phyloP scores from a whole-genome alignment of 2,888 invertebrate species.

The Ophonus ardosiacus region DNA sequence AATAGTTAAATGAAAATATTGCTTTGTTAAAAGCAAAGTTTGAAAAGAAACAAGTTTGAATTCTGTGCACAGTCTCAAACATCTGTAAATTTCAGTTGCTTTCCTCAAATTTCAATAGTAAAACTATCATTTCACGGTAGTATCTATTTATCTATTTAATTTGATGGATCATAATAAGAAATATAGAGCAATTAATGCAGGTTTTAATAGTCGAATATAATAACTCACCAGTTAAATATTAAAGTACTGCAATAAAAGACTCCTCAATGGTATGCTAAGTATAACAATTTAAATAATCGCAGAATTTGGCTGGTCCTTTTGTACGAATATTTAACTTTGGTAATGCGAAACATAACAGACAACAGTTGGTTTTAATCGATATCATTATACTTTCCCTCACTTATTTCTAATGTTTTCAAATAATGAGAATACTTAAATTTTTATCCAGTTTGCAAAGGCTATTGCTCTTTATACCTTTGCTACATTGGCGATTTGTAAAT shows the following conservation, averaged over 20 bases:
- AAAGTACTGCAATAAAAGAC: conserved; percentile 24
- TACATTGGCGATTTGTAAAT: background rate
- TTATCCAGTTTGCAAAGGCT: background rate
- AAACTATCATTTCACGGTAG: no score
- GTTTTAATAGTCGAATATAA: conserved; percentile 25
- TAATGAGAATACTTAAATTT: conserved; percentile 5
- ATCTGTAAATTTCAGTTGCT: no score
- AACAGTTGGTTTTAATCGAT: conserved; percentile 48
- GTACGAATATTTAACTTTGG: conserved; percentile 37
- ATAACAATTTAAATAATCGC: conserved; percentile 28
- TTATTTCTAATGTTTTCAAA: conserved; percentile 26
- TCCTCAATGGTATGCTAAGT: conserved; percentile 25
- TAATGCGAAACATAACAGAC: conserved; percentile 38
- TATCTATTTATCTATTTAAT: no score
- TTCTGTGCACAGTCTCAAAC: no score
- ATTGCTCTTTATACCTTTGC: background rate
- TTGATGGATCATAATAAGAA: background rate
- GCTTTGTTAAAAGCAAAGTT: no score
- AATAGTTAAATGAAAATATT: no score
- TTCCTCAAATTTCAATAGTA: no score
- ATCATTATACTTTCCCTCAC: conserved; percentile 1
- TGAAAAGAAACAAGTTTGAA: no score
- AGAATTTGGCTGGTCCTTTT: conserved; percentile 21
- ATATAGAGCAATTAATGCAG: conserved; percentile 18
- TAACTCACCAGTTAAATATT: conserved; percentile 20